Conservation (phyloP, 2,797 vertebrate species). For the Squalus acanthias region DNA sequence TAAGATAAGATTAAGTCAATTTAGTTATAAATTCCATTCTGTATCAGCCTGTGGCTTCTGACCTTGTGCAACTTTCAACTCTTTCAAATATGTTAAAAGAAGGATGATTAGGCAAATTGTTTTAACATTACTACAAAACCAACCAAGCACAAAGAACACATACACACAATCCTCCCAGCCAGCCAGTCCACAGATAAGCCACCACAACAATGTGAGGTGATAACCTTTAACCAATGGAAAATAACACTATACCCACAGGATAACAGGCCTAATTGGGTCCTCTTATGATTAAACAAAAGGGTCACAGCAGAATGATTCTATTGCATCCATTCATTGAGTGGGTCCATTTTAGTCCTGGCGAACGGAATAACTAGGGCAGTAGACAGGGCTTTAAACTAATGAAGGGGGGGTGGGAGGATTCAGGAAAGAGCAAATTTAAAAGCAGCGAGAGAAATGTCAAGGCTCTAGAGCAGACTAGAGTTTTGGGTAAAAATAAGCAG, state of each 20-base stretch:
- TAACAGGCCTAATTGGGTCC: neutral
- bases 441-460: too few relatives aligned
- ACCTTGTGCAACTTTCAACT: neutral
- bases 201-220: neutral
- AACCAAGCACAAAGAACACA: neutral
- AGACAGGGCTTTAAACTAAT: too few relatives aligned
- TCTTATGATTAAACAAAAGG: neutral
- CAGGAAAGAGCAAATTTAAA: too few relatives aligned
- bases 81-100: neutral
- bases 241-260: neutral
- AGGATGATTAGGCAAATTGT: conserved; percentile 12
- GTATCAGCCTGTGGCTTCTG: neutral
- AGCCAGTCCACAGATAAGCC: neutral
- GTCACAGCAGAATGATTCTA: too few relatives aligned
- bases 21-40: neutral
- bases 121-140: neutral
- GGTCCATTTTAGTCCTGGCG: neutral
- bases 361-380: too few relatives aligned
- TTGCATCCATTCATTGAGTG: neutral
- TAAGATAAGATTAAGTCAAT: neutral
- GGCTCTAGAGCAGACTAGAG: too few relatives aligned
- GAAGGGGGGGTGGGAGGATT: too few relatives aligned
- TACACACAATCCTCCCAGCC: neutral
- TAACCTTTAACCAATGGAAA: neutral
- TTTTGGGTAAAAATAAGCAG: too few relatives aligned